Percentiles rank a stretch among this genome's conserved stretches.
Evolutionary conservation across 2,888 invertebrate genomes (phyloP).

Genomic region (Penaeus monodon): DNA sequence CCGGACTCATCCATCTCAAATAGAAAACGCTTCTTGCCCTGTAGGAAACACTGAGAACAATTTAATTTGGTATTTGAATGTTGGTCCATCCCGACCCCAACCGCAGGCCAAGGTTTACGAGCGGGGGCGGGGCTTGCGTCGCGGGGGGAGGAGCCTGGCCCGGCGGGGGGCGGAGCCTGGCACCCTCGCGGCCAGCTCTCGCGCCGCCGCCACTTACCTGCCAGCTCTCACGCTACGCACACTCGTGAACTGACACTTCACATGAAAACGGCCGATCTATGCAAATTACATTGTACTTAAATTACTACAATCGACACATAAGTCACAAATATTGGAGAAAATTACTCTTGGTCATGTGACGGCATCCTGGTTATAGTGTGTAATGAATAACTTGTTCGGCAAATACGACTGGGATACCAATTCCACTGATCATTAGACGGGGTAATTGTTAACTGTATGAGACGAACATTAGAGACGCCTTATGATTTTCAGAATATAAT

Average conservation of each 20-base stretch:
- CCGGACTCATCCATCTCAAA: slow-evolving; percentile 18
- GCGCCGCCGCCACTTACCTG: too few relatives aligned
- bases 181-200: not conserved
- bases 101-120: slow-evolving; percentile 48
- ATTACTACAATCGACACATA: too few relatives aligned
- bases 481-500: too few relatives aligned
- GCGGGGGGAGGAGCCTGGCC: slow-evolving; percentile 11
- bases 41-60: slow-evolving; percentile 27
- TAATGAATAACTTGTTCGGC: too few relatives aligned
- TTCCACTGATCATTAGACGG: too few relatives aligned
- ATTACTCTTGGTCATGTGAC: too few relatives aligned
- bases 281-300: not conserved
- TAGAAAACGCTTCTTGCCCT: slow-evolving; percentile 13
- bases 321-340: too few relatives aligned
- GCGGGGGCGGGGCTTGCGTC: slow-evolving; percentile 17
- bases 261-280: slow-evolving; percentile 1
- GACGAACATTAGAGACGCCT: too few relatives aligned
- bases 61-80: slow-evolving; percentile 49
- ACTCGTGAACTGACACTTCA: slow-evolving; percentile 2
- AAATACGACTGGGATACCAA: too few relatives aligned
- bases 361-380: too few relatives aligned
- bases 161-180: not conserved
- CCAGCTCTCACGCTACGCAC: too few relatives aligned
- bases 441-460: too few relatives aligned
- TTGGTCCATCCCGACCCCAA: slow-evolving; percentile 30